These are phyloP conservation scores for Pangasius djambal DNA, from an alignment of 2,797 vertebrate species.

Conservation along the genomic window DNA sequence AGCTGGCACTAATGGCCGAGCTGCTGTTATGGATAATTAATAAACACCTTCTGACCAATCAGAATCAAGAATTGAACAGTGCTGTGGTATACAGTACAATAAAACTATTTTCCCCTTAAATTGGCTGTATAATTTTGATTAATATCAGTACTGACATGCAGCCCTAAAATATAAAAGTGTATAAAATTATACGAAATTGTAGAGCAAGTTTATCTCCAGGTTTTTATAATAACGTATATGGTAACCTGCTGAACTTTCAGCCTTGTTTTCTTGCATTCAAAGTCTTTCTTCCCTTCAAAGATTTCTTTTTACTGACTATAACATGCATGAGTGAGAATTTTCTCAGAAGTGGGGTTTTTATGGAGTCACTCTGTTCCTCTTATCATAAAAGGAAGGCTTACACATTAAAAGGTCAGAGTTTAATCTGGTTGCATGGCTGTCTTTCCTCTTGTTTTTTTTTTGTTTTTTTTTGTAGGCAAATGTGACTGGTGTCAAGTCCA, in stretches of 20 bases:
- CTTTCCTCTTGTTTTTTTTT: not conserved
- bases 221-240: too few species aligned
- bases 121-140: not conserved
- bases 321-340: not conserved
- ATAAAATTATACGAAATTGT: not conserved
- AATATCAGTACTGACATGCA: not conserved
- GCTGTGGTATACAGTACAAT: not conserved
- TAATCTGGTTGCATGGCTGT: constrained; percentile 26
- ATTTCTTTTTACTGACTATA: not conserved
- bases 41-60: not conserved
- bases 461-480: constrained; percentile 13
- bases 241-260: constrained; percentile 4
- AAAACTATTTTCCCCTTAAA: not conserved
- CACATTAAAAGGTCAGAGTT: constrained; percentile 25
- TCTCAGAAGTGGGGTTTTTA: not conserved
- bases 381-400: not conserved
- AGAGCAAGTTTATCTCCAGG: not conserved
- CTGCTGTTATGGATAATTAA: constrained; percentile 8
- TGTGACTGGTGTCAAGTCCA: constrained; percentile 32
- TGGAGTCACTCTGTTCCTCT: not conserved
- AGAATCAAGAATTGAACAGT: not conserved
- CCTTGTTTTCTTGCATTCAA: not conserved
- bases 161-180: not conserved
- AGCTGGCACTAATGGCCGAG: not conserved
- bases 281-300: not conserved